A percentile compares a stretch with the other conserved stretches of the same genome.
Evolutionary conservation across 2,113 vertebrate genomes (phyloP).

Genomic region (Columbina picui): DNA sequence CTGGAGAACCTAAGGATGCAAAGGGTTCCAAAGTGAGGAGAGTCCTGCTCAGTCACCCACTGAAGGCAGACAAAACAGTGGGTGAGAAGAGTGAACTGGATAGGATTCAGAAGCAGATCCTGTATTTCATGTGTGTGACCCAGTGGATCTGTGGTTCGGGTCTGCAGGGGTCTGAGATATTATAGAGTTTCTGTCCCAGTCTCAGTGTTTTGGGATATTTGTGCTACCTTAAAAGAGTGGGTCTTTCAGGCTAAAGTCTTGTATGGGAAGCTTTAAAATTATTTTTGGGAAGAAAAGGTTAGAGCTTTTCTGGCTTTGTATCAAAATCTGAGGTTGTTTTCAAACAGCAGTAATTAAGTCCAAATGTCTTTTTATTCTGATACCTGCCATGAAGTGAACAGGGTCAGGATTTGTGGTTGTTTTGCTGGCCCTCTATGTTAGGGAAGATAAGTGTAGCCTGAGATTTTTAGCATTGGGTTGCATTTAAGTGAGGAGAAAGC

Average conservation of each 20-base stretch:
- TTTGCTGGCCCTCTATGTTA: not conserved
- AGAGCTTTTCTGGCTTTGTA: not conserved
- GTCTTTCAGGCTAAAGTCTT: not conserved
- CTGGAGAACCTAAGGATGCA: not conserved
- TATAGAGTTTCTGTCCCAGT: not conserved
- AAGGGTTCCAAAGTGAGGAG: not conserved
- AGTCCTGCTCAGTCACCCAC: not conserved
- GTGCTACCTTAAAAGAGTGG: not conserved
- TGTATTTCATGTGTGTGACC: not conserved
- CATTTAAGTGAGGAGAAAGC: not conserved
- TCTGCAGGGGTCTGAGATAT: not conserved
- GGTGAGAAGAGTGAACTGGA: not conserved
- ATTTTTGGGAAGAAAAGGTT: not conserved
- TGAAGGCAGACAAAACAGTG: not conserved
- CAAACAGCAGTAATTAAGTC: not conserved
- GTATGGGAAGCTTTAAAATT: not conserved
- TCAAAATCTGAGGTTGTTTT: not conserved
- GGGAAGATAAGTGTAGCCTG: not conserved
- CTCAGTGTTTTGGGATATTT: not conserved
- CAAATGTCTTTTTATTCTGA: not conserved
- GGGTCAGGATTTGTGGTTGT: not conserved
- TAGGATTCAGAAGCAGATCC: not conserved
- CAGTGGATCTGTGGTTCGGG: not conserved
- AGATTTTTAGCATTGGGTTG: not conserved
- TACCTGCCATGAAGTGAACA: not conserved